Conservation (phyloP, 2,113 vertebrate genomes). For the Lepus americanus region DNA sequence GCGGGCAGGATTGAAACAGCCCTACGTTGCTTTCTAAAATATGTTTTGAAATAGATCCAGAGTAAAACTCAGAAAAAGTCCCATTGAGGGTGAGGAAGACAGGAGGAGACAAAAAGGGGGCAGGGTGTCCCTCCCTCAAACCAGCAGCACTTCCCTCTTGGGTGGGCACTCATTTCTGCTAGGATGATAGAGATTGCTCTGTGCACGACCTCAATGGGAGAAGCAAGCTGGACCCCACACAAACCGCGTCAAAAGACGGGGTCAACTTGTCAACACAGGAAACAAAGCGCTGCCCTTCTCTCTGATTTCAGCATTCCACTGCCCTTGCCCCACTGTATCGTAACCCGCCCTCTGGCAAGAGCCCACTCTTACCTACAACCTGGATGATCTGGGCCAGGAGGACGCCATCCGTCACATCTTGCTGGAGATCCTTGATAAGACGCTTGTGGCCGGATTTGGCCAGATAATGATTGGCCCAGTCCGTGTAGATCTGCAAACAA, state of each 20-base stretch:
- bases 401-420: slow-evolving; percentile 97
- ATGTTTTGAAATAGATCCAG: slow-evolving; percentile 69
- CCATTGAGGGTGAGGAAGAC: rapidly evolving
- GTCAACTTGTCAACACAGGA: slow-evolving; percentile 28
- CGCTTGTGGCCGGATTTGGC: slow-evolving; percentile 98
- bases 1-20: slow-evolving; percentile 47
- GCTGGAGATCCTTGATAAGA: slow-evolving; percentile 98
- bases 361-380: slow-evolving; percentile 94
- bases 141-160: not conserved
- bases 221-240: slow-evolving; percentile 33
- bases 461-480: slow-evolving; percentile 99
- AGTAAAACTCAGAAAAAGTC: slow-evolving; percentile 20
- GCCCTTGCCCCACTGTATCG: not conserved
- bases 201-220: slow-evolving; percentile 58
- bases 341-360: not conserved
- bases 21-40: not conserved
- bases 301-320: not conserved
- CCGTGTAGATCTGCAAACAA: slow-evolving; percentile 96
- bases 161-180: not conserved
- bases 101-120: not conserved
- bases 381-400: slow-evolving; percentile 98
- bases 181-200: not conserved
- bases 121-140: not conserved
- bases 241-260: not conserved
- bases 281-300: not conserved